Base-by-base conservation (phyloP, 2,797 vertebrate genomes). In the Acanthiza pusilla region DNA sequence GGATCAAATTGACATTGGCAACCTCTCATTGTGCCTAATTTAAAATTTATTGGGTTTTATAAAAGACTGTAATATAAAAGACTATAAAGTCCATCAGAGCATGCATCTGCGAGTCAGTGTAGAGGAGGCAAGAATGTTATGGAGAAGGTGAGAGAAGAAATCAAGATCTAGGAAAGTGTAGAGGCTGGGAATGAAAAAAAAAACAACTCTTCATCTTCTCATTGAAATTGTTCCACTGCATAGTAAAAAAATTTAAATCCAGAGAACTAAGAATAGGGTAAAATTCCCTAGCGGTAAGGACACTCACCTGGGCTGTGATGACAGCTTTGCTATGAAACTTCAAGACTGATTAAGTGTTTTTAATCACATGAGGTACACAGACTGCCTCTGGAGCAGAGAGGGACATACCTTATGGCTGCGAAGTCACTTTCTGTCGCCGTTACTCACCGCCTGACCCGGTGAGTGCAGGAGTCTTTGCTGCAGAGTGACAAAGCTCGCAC, bases 341-440 rank as follows among this genome's bases (percentile, higher is more conserved):
- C 91, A 94, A 77, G 54, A 81, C 43, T 68, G 50, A 93, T 89
- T 57, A 92, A 68, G 42, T 83, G 67, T 78, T 93, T 96, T 78
- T 72, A 86, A 45, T 85, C 79, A 48, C 30, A 63, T 53, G 45
- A 85, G 17, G 73, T 38, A 89, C 70, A 85, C 10, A 76, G 26
- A 63, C 38, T 72, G 60, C 71, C 77, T 90, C 30, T 94, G 90
- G 73, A 88, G 32, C 40, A 72, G 55, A 66, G 32, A 42, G 3
- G 13, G 38, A 75, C 57, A 15, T 61, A 22, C 14, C 65, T 88
- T 80, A 40, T 16, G 25, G 42, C 75, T 88, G 14, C 5, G 5
- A 75, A 91, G 89, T 94, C 93, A 84, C 40, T 88, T 92, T 94
- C 22, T 93, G 67, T 92, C 2, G 1, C 36, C 0, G 0, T 91